Evolutionary conservation across 2,113 vertebrate species (phyloP).

Genomic region (Aphelocoma coerulescens): DNA sequence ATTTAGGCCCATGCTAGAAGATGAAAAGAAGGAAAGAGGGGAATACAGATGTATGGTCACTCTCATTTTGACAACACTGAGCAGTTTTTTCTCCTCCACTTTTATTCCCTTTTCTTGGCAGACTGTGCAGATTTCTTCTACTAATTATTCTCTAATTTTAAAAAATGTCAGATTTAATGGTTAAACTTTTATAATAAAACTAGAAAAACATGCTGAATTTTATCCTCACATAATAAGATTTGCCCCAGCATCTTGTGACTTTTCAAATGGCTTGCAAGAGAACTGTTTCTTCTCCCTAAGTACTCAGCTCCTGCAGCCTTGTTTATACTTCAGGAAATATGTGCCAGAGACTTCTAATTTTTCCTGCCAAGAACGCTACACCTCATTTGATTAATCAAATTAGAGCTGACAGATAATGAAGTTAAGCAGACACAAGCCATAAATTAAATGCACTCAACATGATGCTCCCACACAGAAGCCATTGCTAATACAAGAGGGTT

Average conservation of each 20-base stretch:
- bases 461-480: not conserved
- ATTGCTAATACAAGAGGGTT: not conserved
- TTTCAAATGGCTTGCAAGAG: not conserved
- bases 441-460: not conserved
- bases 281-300: not conserved
- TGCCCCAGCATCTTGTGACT: not conserved
- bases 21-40: not conserved
- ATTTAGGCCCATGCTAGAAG: conserved; percentile 90
- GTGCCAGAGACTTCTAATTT: not conserved
- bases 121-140: not conserved
- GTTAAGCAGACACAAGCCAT: not conserved
- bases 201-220: not conserved
- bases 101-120: not conserved
- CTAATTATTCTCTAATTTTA: not conserved
- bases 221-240: not conserved
- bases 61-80: not conserved
- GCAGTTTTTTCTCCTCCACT: not conserved
- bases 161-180: not conserved
- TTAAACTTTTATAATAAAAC: not conserved
- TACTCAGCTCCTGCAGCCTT: not conserved
- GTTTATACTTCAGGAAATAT: not conserved
- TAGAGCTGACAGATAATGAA: not conserved
- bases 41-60: not conserved
- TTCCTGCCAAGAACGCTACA: not conserved
- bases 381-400: not conserved